phyloP scores from a whole-genome alignment of 2,113 vertebrate species.

The Cathartes aura region DNA sequence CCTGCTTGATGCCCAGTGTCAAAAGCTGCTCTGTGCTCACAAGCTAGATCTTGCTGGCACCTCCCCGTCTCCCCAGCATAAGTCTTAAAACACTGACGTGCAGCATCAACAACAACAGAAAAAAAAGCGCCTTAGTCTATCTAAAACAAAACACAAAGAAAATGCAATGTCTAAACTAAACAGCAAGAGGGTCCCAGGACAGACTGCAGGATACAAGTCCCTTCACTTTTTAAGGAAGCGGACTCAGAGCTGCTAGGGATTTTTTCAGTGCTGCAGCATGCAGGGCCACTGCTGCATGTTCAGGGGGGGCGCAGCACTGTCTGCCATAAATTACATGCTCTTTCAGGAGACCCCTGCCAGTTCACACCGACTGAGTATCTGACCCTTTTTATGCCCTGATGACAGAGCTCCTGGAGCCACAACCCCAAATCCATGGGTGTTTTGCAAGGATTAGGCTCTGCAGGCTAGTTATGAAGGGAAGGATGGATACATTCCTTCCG shows the following conservation, averaged over 20 bases:
- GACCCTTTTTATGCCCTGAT: not conserved
- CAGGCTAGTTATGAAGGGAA: not conserved
- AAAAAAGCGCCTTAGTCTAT: not conserved
- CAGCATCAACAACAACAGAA: not conserved
- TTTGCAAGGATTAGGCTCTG: not conserved
- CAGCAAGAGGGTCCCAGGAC: not conserved
- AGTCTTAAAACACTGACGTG: not conserved
- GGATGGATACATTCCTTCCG: not conserved
- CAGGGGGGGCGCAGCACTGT: not conserved
- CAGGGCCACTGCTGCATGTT: not conserved
- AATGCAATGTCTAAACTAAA: not conserved
- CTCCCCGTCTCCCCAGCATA: not conserved
- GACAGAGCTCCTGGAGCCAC: not conserved
- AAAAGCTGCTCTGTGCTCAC: not conserved
- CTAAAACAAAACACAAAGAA: not conserved
- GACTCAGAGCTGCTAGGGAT: not conserved
- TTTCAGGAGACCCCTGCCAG: not conserved
- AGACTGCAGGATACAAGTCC: not conserved
- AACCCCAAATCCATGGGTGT: not conserved
- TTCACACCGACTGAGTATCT: not conserved
- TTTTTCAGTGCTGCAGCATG: not conserved
- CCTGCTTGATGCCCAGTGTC: rapidly evolving
- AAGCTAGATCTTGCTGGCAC: not conserved
- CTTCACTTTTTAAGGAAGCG: not conserved
- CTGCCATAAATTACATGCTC: not conserved